Base-by-base conservation (phyloP, 2,797 vertebrate species). In the Remorina albescens region DNA sequence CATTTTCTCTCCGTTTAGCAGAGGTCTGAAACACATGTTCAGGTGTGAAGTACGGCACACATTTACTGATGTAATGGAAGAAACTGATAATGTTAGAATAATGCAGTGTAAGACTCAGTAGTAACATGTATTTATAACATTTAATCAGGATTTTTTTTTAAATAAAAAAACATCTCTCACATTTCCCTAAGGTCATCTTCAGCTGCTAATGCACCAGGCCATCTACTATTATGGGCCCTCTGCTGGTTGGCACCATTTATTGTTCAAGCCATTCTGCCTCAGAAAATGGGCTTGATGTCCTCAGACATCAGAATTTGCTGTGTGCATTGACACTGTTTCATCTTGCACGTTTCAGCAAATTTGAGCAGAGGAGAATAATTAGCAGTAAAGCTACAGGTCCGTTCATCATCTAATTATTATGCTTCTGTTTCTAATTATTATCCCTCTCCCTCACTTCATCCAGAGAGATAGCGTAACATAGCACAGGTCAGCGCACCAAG, bases 351-450 rank as follows among this genome's bases (percentile, higher is more conserved):
- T 76, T 83, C 51, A 74, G 69, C 69, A 57, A 63, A 78, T 76
- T 55, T 79, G 59, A 55, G 55, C 73, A 32, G 41, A 66, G 55
- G 42, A 34, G 36, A 71, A 59, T 70, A 82, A 89, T 85, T 76
- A 85, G 67, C 49, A 30, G 32, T 23, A 37, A 61, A 34, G 51
- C 49, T 32, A 46, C 74, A 71, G 84, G 86, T 85, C 83, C 71
- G 51, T 44, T 81, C 80, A 23, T 80, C 71, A 53, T 80, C 60
- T 70, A 81, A 86, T 83, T 72, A 81, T 70, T 3, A n/a, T n/a
- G 67, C 62, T 46, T 53, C 60, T 9, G 18, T 66, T 66, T 76
- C 57, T 74, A 81, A 86, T 83, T 69, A 79, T 66, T 6, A n/a
- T n/a, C 44, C 18, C n/a, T 18, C 76, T 61, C 47, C 47, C 32